Percentiles rank a stretch among this genome's conserved stretches.
Conservation (phyloP, 2,888 invertebrate genomes). For the Leptopilina syphax region DNA sequence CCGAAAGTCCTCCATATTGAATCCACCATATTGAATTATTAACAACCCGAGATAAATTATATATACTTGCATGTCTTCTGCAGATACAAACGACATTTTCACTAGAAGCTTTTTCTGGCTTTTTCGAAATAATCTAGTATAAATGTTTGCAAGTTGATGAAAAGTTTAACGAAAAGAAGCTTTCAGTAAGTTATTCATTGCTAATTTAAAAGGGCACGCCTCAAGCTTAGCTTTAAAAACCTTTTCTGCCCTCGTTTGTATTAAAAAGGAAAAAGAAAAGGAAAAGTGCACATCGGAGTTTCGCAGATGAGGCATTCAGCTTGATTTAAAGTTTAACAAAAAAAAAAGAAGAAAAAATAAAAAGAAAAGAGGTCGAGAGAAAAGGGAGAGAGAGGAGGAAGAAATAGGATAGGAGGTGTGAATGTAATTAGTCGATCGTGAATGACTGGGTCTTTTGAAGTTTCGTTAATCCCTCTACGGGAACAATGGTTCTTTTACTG, state of each 20-base stretch:
- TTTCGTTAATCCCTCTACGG: constrained; percentile 22
- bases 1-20: no score
- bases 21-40: no score
- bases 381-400: not conserved
- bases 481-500: constrained; percentile 36
- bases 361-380: constrained; percentile 39
- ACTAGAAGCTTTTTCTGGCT: no score
- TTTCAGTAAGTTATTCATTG: constrained; percentile 20
- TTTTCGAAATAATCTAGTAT: not conserved
- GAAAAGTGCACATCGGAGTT: constrained; percentile 26
- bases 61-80: no score
- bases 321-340: not conserved
- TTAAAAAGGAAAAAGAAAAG: not conserved
- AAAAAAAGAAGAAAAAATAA: not conserved
- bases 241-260: constrained; percentile 16
- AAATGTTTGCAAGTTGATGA: constrained; percentile 9
- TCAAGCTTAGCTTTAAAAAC: constrained; percentile 19
- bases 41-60: no score
- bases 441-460: constrained; percentile 38
- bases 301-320: constrained; percentile 34
- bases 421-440: constrained; percentile 40
- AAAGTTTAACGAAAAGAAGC: not conserved
- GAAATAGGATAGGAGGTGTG: constrained; percentile 20
- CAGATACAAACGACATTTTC: no score
- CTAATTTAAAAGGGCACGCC: not conserved